Evolutionary conservation across 2,888 invertebrate genomes (phyloP).

Genomic region (Drosophila formosana): DNA sequence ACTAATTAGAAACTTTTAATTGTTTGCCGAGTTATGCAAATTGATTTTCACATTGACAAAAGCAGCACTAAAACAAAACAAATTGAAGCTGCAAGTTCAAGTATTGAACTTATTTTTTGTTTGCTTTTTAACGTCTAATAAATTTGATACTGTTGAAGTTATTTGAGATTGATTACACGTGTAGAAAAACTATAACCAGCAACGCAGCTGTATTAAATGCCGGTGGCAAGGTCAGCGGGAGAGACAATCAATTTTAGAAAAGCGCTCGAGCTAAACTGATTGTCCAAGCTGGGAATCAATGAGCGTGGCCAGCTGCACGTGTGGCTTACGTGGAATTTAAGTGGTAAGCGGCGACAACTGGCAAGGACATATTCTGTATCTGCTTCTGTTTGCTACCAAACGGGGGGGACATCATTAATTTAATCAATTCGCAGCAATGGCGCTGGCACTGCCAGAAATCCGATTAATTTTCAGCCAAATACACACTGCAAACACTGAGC

Average conservation of each 20-base stretch:
- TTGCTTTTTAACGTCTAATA: background rate
- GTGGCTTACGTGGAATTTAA: slow-evolving; percentile 3
- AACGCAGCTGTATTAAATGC: background rate
- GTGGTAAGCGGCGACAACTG: slow-evolving; percentile 4
- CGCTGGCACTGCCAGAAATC: slow-evolving; percentile 39
- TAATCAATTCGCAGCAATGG: slow-evolving; percentile 43
- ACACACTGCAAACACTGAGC: background rate
- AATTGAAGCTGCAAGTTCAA: background rate
- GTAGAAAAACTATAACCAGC: background rate
- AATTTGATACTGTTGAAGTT: too few species aligned
- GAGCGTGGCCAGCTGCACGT: background rate
- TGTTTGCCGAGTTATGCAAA: slow-evolving; percentile 5
- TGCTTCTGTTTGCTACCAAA: slow-evolving; percentile 1
- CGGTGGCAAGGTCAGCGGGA: background rate
- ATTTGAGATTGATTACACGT: too few species aligned
- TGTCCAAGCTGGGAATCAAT: background rate
- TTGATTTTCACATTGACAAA: slow-evolving; percentile 1
- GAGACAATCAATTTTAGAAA: background rate
- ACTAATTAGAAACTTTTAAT: slow-evolving; percentile 17
- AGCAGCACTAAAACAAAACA: background rate
- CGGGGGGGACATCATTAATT: slow-evolving; percentile 50
- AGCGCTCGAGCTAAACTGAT: background rate
- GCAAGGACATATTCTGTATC: background rate
- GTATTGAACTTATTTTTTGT: background rate
- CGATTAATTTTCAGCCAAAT: slow-evolving; percentile 48